Percentiles rank a stretch among this genome's conserved stretches.
Conservation (phyloP, 2,888 invertebrate genomes). For the Auanema freiburgensis region DNA sequence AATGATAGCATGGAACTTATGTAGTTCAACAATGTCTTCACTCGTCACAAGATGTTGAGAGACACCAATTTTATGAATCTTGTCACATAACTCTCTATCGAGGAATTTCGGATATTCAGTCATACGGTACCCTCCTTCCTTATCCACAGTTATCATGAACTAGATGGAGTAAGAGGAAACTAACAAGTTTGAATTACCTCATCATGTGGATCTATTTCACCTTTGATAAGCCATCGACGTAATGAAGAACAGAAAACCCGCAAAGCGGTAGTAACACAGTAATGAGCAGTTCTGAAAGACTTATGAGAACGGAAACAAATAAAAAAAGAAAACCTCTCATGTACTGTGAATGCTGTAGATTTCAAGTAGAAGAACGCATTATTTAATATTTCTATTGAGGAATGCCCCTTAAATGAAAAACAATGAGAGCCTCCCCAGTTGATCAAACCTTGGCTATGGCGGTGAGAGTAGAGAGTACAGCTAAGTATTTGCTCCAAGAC, state of each 20-base stretch:
- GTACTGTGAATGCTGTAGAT: background rate
- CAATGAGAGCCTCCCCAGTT: too few relatives aligned
- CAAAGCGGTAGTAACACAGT: background rate
- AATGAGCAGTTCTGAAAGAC: constrained; percentile 1
- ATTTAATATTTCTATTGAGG: too few relatives aligned
- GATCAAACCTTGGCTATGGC: too few relatives aligned
- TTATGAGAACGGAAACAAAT: background rate
- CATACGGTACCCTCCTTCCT: background rate
- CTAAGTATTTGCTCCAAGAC: too few relatives aligned
- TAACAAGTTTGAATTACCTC: background rate
- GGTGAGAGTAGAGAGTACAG: too few relatives aligned
- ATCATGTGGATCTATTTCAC: constrained; percentile 4
- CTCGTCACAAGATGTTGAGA: too few relatives aligned
- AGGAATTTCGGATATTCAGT: background rate
- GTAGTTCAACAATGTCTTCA: background rate
- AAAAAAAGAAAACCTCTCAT: background rate
- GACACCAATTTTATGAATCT: too few relatives aligned
- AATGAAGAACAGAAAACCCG: constrained; percentile 15
- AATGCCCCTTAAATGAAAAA: too few relatives aligned
- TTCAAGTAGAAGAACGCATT: too few relatives aligned
- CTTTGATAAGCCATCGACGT: constrained; percentile 10
- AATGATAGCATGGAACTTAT: background rate
- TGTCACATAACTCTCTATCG: too few relatives aligned
- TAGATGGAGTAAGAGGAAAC: too few relatives aligned
- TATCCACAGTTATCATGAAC: background rate